phyloP scores from a whole-genome alignment of 2,113 vertebrate genomes.

The Clupea harengus region DNA sequence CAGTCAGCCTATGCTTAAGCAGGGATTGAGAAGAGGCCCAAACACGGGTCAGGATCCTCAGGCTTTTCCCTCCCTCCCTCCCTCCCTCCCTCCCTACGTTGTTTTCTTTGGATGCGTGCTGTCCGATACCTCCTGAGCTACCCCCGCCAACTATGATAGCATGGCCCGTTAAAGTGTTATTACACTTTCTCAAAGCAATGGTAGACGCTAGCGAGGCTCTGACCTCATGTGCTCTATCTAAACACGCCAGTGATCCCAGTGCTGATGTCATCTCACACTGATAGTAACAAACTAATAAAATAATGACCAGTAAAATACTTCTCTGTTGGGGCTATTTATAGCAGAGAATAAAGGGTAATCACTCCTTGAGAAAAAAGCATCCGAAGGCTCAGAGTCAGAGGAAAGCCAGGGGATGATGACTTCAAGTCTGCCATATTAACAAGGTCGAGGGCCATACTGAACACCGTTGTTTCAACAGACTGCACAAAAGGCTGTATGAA shows the following conservation, averaged over 20 bases:
- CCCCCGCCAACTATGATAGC: slow-evolving; percentile 36
- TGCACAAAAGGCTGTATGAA: too few species aligned
- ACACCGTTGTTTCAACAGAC: too few species aligned
- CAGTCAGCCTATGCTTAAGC: background rate
- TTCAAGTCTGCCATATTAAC: background rate
- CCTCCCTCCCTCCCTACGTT: background rate
- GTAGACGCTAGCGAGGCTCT: background rate
- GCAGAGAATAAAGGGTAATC: background rate
- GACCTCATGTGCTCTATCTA: slow-evolving; percentile 36
- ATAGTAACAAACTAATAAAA: slow-evolving; percentile 9
- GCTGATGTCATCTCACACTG: background rate
- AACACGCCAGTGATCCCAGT: background rate
- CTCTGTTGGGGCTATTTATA: background rate
- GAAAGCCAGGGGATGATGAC: background rate
- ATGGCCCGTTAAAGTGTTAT: slow-evolving; percentile 36
- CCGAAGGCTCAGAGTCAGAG: background rate
- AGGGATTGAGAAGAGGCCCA: background rate
- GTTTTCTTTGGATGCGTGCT: slow-evolving; percentile 38
- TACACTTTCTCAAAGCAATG: slow-evolving; percentile 31
- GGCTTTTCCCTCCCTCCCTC: background rate
- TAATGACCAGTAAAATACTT: slow-evolving; percentile 11
- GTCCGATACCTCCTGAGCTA: slow-evolving; percentile 35
- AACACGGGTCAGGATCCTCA: slow-evolving; percentile 20
- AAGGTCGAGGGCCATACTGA: too few species aligned
- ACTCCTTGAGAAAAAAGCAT: background rate